Evolutionary conservation across 64 coral and sea anemone species (phyloP).

Genomic region (Cladopsammia gracilis): DNA sequence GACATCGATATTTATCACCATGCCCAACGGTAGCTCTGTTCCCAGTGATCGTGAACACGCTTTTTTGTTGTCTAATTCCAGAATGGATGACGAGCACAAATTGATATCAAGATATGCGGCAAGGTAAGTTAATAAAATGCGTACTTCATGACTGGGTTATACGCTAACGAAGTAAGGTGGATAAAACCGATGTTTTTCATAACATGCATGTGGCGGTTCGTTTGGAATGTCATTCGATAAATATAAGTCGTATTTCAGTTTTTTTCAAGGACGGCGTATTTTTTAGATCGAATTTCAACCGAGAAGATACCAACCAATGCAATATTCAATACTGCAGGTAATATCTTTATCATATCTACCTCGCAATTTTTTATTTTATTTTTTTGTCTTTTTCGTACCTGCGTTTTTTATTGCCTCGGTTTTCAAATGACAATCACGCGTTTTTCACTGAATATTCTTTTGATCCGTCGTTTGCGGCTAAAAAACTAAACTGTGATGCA

Average conservation of each 20-base stretch:
- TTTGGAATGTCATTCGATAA: not conserved
- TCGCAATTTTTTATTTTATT: not conserved
- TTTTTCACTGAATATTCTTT: too few relatives aligned
- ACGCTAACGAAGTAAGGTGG: conserved; percentile 12
- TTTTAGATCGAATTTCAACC: not conserved
- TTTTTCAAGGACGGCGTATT: not conserved
- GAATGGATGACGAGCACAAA: conserved; percentile 99
- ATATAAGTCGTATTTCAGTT: not conserved
- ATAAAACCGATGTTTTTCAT: conserved; percentile 13
- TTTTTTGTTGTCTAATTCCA: conserved; percentile 66
- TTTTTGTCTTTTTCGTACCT: not conserved
- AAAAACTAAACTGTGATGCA: too few relatives aligned
- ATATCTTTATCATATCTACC: not conserved
- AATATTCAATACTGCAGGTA: not conserved
- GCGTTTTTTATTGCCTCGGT: not conserved
- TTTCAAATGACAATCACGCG: too few relatives aligned
- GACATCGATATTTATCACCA: conserved; percentile 9
- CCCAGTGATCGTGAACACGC: not conserved
- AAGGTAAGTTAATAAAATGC: conserved; percentile 74
- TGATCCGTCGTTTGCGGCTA: too few relatives aligned
- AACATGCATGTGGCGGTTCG: not conserved
- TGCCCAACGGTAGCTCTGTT: conserved; percentile 24
- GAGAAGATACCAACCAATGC: not conserved
- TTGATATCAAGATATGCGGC: conserved; percentile 95
- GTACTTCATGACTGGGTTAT: conserved; percentile 11